Base-by-base conservation (phyloP, 2,113 vertebrate genomes). In the Pao palembangensis region DNA sequence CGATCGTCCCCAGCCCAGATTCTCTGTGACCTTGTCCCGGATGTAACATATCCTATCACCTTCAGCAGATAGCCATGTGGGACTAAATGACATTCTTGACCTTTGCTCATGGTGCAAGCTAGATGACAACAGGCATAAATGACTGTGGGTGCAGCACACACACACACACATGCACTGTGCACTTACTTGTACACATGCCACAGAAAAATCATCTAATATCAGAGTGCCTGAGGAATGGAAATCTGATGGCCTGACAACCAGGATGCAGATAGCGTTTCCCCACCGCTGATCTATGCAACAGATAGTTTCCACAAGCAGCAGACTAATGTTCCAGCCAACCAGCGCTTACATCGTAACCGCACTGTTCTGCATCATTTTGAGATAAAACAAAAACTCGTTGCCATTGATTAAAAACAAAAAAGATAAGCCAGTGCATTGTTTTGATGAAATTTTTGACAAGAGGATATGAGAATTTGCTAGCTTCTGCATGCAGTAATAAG, bases 211-310 rank as follows among this genome's bases (percentile, higher is more conserved):
- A 83, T 85, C 83, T 86, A 88, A 88, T 90, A 87, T 85, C 79
- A 87, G 75, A 78, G 62, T 71, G 73, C 58, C 64, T 80, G 67
- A 58, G 65, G 56, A 75, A 62, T 65, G 73, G 87, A 88, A 81
- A 89, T 90, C 82, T 71, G 82, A 88, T 80, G 82, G 71, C 67
- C 71, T 80, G 82, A 84, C 87, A 81, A 85, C 69, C 78, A 83
- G 84, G 86, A 89, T 82, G 81, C 79, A 86, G 86, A 90, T 82
- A 87, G 81, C 71, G 80, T 82, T 82, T 85, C 80, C 67, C 70
- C 74, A 44, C 62, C 51, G 52, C 64, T 69, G 81, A 83, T 86
- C 84, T 69, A 80, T 81, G 79, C 79, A 86, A 78, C 73, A 83
- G 85, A 88, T 87, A 80, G 82, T 83, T 85, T 89, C 78, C 82